A percentile compares a stretch with the other conserved stretches of the same genome.
Evolutionary conservation across 2,888 invertebrate species (phyloP).

Genomic region (Heteropelma amictum): DNA sequence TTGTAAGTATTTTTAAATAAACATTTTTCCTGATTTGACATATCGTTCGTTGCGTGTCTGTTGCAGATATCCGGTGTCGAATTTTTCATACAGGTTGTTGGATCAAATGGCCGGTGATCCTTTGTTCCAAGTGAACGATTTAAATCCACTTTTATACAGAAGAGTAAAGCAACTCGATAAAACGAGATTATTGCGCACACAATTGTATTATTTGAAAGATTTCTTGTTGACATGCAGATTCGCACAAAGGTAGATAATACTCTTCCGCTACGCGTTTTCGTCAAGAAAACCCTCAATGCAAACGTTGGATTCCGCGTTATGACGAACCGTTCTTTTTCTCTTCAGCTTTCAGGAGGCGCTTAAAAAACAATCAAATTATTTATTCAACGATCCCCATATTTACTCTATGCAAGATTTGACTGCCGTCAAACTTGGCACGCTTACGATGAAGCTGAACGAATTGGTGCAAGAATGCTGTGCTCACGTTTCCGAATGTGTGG

Average conservation of each 20-base stretch:
- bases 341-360: slow-evolving; percentile 81
- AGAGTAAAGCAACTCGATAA: slow-evolving; percentile 82
- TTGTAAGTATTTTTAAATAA: neutral
- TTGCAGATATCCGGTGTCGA: slow-evolving; percentile 88
- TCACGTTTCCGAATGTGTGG: slow-evolving; percentile 83
- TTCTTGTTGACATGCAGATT: slow-evolving; percentile 86
- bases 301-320: too few relatives aligned
- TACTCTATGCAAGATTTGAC: slow-evolving; percentile 87
- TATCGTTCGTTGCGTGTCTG: slow-evolving; percentile 58
- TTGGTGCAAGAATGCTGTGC: slow-evolving; percentile 81
- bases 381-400: slow-evolving; percentile 83
- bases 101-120: slow-evolving; percentile 89
- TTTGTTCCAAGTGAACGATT: slow-evolving; percentile 85
- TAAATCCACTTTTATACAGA: slow-evolving; percentile 84
- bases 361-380: slow-evolving; percentile 81
- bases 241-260: slow-evolving; percentile 80
- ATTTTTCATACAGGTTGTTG: slow-evolving; percentile 87
- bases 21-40: slow-evolving; percentile 3
- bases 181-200: slow-evolving; percentile 82
- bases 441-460: slow-evolving; percentile 80
- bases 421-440: slow-evolving; percentile 82
- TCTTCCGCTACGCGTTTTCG: neutral
- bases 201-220: slow-evolving; percentile 85
- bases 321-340: slow-evolving; percentile 42
- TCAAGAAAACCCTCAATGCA: too few relatives aligned